phyloP scores from a whole-genome alignment of 2,888 invertebrate species.

The Drosophila nr. perissopoda region DNA sequence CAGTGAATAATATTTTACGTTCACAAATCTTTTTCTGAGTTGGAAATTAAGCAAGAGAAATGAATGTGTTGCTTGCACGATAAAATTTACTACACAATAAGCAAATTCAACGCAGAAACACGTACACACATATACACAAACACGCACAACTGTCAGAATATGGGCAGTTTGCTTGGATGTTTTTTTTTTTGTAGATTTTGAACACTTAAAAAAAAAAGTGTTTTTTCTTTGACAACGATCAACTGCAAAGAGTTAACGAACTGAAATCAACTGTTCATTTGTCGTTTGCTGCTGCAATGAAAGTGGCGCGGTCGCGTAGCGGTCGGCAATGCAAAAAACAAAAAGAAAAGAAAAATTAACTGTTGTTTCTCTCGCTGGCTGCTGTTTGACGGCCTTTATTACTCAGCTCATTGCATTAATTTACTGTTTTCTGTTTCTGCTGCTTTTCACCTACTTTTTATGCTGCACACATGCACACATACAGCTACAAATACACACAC shows the following conservation, averaged over 20 bases:
- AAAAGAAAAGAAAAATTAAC: slow-evolving; percentile 56
- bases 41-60: slow-evolving; percentile 49
- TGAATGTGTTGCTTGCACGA: slow-evolving; percentile 53
- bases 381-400: slow-evolving; percentile 33
- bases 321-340: slow-evolving; percentile 50
- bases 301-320: slow-evolving; percentile 41
- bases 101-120: slow-evolving; percentile 17
- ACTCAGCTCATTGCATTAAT: slow-evolving; percentile 71
- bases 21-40: slow-evolving; percentile 41
- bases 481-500: slow-evolving; percentile 17
- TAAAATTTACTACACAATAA: slow-evolving; percentile 50
- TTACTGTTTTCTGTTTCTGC: slow-evolving; percentile 50
- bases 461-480: slow-evolving; percentile 55
- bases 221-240: slow-evolving; percentile 32
- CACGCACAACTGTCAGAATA: slow-evolving; percentile 51
- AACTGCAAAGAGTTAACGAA: slow-evolving; percentile 56
- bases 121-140: slow-evolving; percentile 30
- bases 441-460: slow-evolving; percentile 67
- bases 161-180: slow-evolving; percentile 59
- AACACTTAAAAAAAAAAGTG: slow-evolving; percentile 23
- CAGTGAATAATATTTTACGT: slow-evolving; percentile 29
- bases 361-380: slow-evolving; percentile 59
- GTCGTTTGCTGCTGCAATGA: slow-evolving; percentile 52
- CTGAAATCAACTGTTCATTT: slow-evolving; percentile 49
- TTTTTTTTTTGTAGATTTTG: slow-evolving; percentile 32